Evolutionary conservation across 2,888 invertebrate genomes (phyloP).

Genomic region (Pegoplata infirma): DNA sequence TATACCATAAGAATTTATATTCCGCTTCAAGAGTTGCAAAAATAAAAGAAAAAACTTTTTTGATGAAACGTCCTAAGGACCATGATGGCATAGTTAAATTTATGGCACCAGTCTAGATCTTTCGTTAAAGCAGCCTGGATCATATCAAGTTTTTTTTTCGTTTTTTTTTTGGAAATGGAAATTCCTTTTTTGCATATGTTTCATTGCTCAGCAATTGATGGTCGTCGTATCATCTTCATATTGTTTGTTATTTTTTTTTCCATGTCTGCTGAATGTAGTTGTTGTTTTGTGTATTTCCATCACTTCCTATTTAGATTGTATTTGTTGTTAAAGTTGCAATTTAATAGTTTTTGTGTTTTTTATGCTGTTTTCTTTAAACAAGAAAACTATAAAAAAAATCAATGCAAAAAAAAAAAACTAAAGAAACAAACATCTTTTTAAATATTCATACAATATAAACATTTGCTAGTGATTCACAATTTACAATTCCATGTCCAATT

Average conservation of each 20-base stretch:
- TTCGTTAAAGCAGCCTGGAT: no score
- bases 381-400: slow-evolving; percentile 4
- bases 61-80: no score
- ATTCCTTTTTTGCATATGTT: neutral
- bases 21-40: no score
- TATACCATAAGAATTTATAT: no score
- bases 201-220: neutral
- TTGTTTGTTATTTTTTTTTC: neutral
- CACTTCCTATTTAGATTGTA: slow-evolving; percentile 53
- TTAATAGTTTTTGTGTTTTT: slow-evolving; percentile 40
- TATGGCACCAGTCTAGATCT: no score
- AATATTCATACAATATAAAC: no score
- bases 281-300: slow-evolving; percentile 19
- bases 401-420: neutral
- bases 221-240: slow-evolving; percentile 21
- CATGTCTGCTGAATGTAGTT: neutral
- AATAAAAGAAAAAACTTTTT: no score
- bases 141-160: no score
- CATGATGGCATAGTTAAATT: no score
- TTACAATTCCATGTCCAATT: neutral
- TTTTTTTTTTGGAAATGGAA: no score
- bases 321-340: slow-evolving; percentile 34
- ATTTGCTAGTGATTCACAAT: neutral
- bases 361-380: slow-evolving; percentile 9
- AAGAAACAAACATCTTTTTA: neutral